Evolutionary conservation across 2,888 invertebrate species (phyloP).

Genomic region (Oxycera nigricornis): DNA sequence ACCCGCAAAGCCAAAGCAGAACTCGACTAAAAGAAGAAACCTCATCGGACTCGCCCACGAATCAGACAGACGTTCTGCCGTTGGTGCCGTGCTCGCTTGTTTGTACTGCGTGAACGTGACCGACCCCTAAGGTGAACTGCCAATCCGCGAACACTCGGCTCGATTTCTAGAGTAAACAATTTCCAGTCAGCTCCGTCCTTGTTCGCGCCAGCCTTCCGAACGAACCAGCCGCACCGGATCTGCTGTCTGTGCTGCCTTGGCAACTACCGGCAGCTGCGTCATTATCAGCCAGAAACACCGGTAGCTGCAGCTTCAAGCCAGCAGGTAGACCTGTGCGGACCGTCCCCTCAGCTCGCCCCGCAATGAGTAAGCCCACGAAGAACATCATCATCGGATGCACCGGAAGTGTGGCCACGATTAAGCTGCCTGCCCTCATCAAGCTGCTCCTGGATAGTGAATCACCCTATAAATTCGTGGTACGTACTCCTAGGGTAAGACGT

Average conservation of each 20-base stretch:
- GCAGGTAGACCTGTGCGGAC: not conserved
- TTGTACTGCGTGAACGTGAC: not conserved
- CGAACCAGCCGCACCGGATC: too few relatives aligned
- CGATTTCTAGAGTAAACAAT: not conserved
- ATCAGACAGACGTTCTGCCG: constrained; percentile 6
- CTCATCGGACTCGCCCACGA: constrained; percentile 17
- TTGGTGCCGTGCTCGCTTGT: constrained; percentile 7
- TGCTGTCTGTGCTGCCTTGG: not conserved
- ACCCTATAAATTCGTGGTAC: constrained; percentile 55
- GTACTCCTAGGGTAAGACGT: constrained; percentile 3
- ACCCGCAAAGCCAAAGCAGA: constrained; percentile 22
- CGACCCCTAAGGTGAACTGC: not conserved
- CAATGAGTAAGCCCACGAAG: constrained; percentile 55
- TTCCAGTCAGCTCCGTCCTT: not conserved
- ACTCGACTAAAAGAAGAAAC: constrained; percentile 13
- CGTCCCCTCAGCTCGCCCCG: not conserved
- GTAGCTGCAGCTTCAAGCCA: not conserved
- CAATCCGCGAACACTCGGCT: not conserved
- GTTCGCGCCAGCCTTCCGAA: too few relatives aligned
- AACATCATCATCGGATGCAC: constrained; percentile 87
- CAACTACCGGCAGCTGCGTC: not conserved
- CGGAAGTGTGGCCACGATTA: constrained; percentile 96
- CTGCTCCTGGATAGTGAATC: constrained; percentile 62
- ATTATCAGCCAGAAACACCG: not conserved
- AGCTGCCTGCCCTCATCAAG: constrained; percentile 77